A percentile compares a stretch with the other conserved stretches of the same genome.
Conservation (phyloP, 2,888 invertebrate genomes). For the Hedychridium roseum region DNA sequence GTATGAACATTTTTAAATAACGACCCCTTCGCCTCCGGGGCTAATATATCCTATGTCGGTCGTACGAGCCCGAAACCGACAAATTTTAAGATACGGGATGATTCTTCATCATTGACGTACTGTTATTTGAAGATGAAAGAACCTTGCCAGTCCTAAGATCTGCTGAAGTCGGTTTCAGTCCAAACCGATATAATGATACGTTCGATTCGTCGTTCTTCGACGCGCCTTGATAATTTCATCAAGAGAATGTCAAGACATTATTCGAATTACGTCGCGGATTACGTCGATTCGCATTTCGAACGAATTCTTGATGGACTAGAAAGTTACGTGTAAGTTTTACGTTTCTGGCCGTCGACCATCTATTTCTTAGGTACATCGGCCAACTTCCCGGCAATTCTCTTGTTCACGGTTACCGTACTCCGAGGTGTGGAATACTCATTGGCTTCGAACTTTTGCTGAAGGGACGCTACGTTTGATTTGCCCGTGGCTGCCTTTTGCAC, state of each 20-base stretch:
- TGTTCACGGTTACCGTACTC: slow-evolving; percentile 34
- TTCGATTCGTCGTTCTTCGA: not conserved
- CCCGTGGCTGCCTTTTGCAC: slow-evolving; percentile 62
- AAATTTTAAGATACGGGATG: too few species aligned
- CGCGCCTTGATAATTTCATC: not conserved
- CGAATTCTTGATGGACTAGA: slow-evolving; percentile 32
- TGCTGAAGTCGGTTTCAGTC: too few species aligned
- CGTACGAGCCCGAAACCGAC: too few species aligned
- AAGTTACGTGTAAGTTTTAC: slow-evolving; percentile 22
- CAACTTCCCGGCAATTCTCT: slow-evolving; percentile 32
- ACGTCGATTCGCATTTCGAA: too few species aligned
- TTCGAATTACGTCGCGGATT: too few species aligned
- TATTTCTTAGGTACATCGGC: slow-evolving; percentile 39
- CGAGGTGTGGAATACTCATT: slow-evolving; percentile 38
- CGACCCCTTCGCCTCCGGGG: not conserved
- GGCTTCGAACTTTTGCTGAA: slow-evolving; percentile 82
- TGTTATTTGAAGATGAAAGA: too few species aligned
- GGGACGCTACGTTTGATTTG: slow-evolving; percentile 77
- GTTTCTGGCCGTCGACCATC: slow-evolving; percentile 4
- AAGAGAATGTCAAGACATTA: not conserved
- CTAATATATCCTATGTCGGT: not conserved
- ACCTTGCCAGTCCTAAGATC: too few species aligned
- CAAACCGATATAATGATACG: too few species aligned
- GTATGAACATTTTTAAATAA: slow-evolving; percentile 32
- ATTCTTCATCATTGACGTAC: too few species aligned